Evolutionary conservation across 2,888 invertebrate genomes (phyloP).

Genomic region (Oithona nana): DNA sequence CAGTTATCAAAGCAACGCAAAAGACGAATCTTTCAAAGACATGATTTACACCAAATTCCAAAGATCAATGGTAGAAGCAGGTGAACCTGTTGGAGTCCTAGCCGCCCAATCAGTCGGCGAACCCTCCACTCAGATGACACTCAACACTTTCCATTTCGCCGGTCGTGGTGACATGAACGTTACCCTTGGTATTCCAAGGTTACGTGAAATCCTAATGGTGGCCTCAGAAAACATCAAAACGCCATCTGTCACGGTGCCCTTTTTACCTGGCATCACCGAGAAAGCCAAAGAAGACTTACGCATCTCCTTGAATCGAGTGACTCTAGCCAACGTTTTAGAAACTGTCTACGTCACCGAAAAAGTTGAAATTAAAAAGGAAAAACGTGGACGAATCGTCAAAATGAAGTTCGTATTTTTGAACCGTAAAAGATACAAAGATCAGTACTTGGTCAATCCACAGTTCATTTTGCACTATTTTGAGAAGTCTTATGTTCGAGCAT

Average conservation of each 20-base stretch:
- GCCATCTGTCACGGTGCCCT: conserved; percentile 86
- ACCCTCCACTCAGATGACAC: conserved; percentile 98
- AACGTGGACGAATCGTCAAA: conserved; percentile 39
- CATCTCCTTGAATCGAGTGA: conserved; percentile 52
- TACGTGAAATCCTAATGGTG: conserved; percentile 82
- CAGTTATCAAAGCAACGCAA: not conserved
- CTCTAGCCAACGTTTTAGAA: conserved; percentile 56
- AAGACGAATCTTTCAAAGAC: conserved; percentile 35
- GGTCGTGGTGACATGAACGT: conserved; percentile 99
- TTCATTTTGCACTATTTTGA: conserved; percentile 54
- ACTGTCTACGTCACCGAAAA: conserved; percentile 42
- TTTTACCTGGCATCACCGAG: conserved; percentile 37
- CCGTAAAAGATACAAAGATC: conserved; percentile 46
- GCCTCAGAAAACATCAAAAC: conserved; percentile 84
- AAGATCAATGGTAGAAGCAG: conserved; percentile 59
- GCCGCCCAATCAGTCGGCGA: conserved; percentile 96
- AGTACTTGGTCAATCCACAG: conserved; percentile 48
- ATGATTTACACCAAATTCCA: conserved; percentile 56
- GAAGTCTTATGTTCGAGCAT: conserved; percentile 41
- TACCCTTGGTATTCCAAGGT: conserved; percentile 92
- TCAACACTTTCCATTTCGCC: conserved; percentile 99
- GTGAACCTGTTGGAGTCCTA: conserved; percentile 85
- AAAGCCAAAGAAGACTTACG: conserved; percentile 46
- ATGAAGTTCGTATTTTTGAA: conserved; percentile 55
- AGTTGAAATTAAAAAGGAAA: conserved; percentile 30